Evolutionary conservation across 2,797 vertebrate species (phyloP).

Genomic region (Lemur catta): DNA sequence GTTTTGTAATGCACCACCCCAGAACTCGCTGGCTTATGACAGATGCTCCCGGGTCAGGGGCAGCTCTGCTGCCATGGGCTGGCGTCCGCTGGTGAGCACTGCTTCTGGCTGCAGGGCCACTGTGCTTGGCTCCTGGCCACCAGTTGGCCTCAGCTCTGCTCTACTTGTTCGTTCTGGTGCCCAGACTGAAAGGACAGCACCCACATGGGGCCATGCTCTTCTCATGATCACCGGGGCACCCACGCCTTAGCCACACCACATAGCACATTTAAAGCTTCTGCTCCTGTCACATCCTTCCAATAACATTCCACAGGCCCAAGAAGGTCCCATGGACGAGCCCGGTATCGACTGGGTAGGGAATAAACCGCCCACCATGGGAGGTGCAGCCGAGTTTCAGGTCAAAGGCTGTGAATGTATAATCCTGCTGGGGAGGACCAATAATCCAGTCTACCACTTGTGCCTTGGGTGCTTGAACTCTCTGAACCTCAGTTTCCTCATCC

Average conservation of each 20-base stretch:
- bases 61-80: background rate
- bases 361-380: background rate
- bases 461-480: background rate
- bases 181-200: background rate
- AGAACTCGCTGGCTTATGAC: background rate
- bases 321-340: background rate
- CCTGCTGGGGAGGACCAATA: background rate
- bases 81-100: background rate
- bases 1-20: background rate
- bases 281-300: background rate
- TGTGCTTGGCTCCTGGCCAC: background rate
- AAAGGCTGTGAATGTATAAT: background rate
- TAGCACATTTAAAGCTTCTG: background rate
- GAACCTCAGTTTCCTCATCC: background rate
- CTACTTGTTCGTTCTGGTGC: background rate
- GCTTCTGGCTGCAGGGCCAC: background rate
- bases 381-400: background rate
- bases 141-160: background rate
- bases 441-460: background rate
- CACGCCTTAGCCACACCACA: background rate
- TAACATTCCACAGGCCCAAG: background rate
- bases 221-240: background rate
- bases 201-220: background rate
- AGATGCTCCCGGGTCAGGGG: background rate
- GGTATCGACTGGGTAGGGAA: fast-evolving